phyloP scores from a whole-genome alignment of 2,888 invertebrate species.

The Orchesella flavescens region DNA sequence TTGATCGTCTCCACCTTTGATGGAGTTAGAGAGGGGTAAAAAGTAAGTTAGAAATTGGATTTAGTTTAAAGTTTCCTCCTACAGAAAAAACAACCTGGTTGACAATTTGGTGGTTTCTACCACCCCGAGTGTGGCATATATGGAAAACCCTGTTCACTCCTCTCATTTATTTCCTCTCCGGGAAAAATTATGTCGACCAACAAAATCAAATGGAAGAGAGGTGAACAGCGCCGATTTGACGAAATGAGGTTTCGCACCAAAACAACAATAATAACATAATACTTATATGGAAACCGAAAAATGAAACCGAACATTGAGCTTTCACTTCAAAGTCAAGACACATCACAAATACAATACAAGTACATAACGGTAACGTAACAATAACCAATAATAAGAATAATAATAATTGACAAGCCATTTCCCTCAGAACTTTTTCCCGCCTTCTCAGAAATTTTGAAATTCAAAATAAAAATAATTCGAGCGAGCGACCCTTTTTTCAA shows the following conservation, averaged over 20 bases:
- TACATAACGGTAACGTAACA: too few relatives aligned
- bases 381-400: too few relatives aligned
- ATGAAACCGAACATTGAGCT: neutral
- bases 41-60: too few relatives aligned
- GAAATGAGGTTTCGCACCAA: neutral
- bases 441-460: neutral
- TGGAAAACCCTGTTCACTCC: conserved; percentile 57
- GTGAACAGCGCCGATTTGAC: conserved; percentile 37
- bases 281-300: neutral
- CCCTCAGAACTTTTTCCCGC: conserved; percentile 36
- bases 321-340: too few relatives aligned
- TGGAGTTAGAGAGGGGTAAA: too few relatives aligned
- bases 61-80: too few relatives aligned
- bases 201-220: conserved; percentile 34
- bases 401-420: neutral
- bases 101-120: too few relatives aligned
- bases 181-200: conserved; percentile 31
- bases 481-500: too few relatives aligned
- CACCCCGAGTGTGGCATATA: too few relatives aligned
- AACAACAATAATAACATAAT: conserved; percentile 43
- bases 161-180: conserved; percentile 41
- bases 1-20: conserved; percentile 90
- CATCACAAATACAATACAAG: too few relatives aligned
- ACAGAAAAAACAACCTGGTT: too few relatives aligned
- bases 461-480: neutral